phyloP scores from a whole-genome alignment of 2,797 vertebrate genomes.

The Melanotaenia nigrans region DNA sequence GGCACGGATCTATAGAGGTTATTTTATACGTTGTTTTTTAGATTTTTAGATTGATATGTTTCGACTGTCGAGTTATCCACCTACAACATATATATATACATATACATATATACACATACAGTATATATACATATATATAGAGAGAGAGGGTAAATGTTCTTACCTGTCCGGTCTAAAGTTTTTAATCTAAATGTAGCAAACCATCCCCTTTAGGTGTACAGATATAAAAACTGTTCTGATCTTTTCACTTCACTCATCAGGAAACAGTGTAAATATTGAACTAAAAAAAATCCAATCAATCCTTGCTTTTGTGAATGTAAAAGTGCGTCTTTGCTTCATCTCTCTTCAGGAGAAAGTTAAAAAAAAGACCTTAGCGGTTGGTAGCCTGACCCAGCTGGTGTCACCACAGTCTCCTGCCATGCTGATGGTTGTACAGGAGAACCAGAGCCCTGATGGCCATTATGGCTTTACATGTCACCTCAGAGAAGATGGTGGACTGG shows the following conservation, averaged over 20 bases:
- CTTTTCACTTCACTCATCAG: background rate
- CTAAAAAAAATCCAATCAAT: background rate
- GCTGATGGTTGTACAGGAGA: slow-evolving; percentile 76
- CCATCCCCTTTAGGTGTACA: background rate
- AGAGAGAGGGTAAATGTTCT: background rate
- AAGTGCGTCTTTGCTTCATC: background rate
- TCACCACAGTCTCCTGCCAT: slow-evolving; percentile 76
- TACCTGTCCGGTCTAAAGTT: background rate
- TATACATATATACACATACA: too few relatives aligned
- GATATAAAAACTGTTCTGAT: background rate
- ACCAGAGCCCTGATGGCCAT: slow-evolving; percentile 54
- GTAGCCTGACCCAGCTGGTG: slow-evolving; percentile 78
- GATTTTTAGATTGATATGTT: too few relatives aligned
- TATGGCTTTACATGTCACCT: slow-evolving; percentile 69
- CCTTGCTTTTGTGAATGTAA: background rate
- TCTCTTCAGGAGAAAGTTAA: slow-evolving; percentile 67
- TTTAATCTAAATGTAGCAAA: background rate
- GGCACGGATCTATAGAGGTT: too few relatives aligned
- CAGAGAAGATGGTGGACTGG: slow-evolving; percentile 68
- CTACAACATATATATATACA: too few relatives aligned
- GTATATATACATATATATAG: too few relatives aligned
- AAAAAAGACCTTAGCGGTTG: slow-evolving; percentile 48
- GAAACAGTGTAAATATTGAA: background rate
- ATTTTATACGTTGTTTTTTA: too few relatives aligned
- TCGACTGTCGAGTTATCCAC: too few relatives aligned